phyloP scores from a whole-genome alignment of 2,797 vertebrate genomes.

The Rhyacichthys aspro region DNA sequence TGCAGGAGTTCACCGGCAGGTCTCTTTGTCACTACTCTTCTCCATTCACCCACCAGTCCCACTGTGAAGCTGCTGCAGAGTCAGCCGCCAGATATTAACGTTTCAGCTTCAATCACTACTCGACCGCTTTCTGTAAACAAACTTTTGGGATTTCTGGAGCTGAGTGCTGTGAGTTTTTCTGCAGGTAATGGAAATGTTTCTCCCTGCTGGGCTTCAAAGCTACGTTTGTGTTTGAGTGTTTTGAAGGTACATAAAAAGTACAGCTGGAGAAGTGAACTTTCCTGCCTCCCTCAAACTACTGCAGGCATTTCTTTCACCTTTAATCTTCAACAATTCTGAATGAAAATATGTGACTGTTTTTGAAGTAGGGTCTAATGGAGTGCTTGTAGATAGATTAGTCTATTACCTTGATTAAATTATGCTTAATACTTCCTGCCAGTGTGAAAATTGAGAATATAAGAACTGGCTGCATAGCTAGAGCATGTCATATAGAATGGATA shows the following conservation, averaged over 20 bases:
- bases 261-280: slow-evolving; percentile 53
- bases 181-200: slow-evolving; percentile 24
- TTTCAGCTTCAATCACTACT: slow-evolving; percentile 18
- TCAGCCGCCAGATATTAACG: slow-evolving; percentile 7
- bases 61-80: slow-evolving; percentile 1
- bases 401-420: background rate
- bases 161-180: slow-evolving; percentile 16
- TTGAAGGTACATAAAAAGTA: slow-evolving; percentile 29
- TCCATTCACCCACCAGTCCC: background rate
- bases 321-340: slow-evolving; percentile 21
- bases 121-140: slow-evolving; percentile 19
- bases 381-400: background rate
- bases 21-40: slow-evolving; percentile 16
- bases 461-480: no score
- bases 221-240: slow-evolving; percentile 45
- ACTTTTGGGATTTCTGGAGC: slow-evolving; percentile 8
- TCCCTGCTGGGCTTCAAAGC: slow-evolving; percentile 52
- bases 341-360: slow-evolving; percentile 10
- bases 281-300: slow-evolving; percentile 11
- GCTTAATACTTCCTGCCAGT: background rate
- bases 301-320: slow-evolving; percentile 33
- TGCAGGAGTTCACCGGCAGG: slow-evolving; percentile 36
- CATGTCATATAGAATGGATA: no score
- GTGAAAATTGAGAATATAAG: background rate
- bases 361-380: slow-evolving; percentile 3